Percentiles rank a stretch among this genome's conserved stretches.
Conservation (phyloP, 2,113 vertebrate genomes). For the Pseudopodoces humilis region DNA sequence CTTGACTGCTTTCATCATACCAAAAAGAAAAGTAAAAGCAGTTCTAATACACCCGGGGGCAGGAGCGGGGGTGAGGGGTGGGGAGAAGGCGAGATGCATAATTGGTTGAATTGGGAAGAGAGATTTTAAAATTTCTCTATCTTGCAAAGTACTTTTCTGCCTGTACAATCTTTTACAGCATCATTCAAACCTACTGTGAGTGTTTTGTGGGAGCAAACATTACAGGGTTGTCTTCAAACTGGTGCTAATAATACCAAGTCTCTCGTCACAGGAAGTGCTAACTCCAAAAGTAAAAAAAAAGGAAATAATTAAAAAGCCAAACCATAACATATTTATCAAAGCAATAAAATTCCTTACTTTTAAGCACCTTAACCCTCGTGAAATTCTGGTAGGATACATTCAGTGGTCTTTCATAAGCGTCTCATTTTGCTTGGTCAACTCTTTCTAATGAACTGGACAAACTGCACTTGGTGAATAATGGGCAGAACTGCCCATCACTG, state of each 20-base stretch:
- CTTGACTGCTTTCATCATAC: background rate
- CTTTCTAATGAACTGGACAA: background rate
- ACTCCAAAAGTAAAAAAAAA: background rate
- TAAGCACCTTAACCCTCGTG: background rate
- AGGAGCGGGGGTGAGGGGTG: no score
- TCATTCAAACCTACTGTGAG: background rate
- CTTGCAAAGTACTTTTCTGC: background rate
- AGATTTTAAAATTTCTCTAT: background rate
- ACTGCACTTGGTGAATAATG: background rate
- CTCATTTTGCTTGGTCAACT: background rate
- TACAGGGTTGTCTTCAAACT: background rate
- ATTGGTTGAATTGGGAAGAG: background rate
- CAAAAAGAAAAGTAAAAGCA: conserved; percentile 7
- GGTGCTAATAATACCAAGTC: background rate
- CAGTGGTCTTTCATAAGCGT: background rate
- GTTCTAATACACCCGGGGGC: rapidly evolving
- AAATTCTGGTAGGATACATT: background rate
- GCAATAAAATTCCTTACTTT: background rate
- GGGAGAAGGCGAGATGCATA: background rate
- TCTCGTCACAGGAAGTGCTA: background rate
- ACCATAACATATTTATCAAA: background rate
- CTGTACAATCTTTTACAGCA: background rate
- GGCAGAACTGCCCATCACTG: background rate
- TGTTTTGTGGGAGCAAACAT: background rate
- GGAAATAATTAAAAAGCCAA: background rate